Evolutionary conservation across 2,888 invertebrate genomes (phyloP), one percentile per base, ranked within the genome.

Genomic region (Nezara viridula): DNA sequence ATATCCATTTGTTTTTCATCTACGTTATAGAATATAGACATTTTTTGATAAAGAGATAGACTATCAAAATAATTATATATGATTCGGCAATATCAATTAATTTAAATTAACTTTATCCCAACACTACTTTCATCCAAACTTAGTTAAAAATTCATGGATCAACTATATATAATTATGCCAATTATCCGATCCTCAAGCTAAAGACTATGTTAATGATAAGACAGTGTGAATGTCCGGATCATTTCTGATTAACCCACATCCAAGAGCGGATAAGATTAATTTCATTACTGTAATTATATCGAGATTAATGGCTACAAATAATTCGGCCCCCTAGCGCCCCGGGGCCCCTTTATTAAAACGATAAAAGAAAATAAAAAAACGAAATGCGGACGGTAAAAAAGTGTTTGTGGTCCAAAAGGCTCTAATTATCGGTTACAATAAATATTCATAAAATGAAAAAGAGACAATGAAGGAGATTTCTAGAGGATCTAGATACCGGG

Each of bases 391-490:
- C 32, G 55, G 27, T 55, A 86, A 86, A 86, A 86, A 86, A 86
- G 86, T 86, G 86, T 86, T 86, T 86, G 86, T 86, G 86, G n/a
- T 32, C 86, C 86, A 86, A 55, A 86, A 86, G 86, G 86, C 16
- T 86, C 86, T 86, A 86, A 86, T 86, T 86, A 86, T 60, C 60
- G 40, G 40, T 47, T 40, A 86, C 86, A 86, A 86, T 86, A 86
- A 86, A 86, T 86, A 86, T 86, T 86, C 86, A 86, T 86, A 86
- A 86, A 86, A 86, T 86, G 60, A 86, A 86, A 86, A 86, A 86
- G 55, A 86, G 86, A 86, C 50, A 86, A 86, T 86, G 86, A 86
- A 55, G 86, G 32, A 55, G 50, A 86, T 86, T 55, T 55, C 50
- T 55, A 12, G 60, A 86, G 86, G 86, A 86, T 86, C 86, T 86